These are phyloP conservation scores for Muricea muricata DNA, from an alignment of 92 coral and sea anemone genomes.

Conservation along the genomic window DNA sequence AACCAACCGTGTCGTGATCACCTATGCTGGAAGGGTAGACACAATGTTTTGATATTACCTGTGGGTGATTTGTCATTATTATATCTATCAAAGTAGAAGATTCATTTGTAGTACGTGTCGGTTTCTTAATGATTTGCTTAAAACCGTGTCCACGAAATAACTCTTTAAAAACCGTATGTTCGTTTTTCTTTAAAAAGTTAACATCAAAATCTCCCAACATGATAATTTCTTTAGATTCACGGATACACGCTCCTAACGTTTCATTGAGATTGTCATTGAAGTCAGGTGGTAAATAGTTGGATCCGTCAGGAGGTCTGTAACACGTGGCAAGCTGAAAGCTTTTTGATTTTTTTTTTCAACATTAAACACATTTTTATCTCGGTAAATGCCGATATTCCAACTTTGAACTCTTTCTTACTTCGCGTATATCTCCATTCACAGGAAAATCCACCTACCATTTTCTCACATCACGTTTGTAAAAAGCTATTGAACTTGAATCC, in stretches of 20 bases:
- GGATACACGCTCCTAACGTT: neutral
- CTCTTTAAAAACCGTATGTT: neutral
- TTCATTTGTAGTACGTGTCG: neutral
- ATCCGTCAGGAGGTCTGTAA: neutral
- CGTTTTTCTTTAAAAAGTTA: neutral
- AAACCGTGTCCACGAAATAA: neutral
- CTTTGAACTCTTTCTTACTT: too few species aligned
- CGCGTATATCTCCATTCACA: too few species aligned
- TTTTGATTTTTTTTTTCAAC: constrained; percentile 27
- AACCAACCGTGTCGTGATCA: neutral
- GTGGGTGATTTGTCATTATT: neutral
- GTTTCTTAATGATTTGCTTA: constrained; percentile 14
- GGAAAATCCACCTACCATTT: too few species aligned
- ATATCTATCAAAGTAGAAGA: neutral
- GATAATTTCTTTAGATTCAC: constrained; percentile 1
- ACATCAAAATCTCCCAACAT: constrained; percentile 9
- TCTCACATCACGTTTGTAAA: too few species aligned
- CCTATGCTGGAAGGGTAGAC: neutral
- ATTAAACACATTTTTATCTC: too few species aligned
- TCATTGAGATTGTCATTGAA: neutral
- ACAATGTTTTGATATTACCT: neutral
- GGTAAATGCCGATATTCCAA: too few species aligned
- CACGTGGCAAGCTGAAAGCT: constrained; percentile 18
- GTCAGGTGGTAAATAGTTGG: neutral
- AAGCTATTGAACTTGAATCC: too few species aligned